Percentiles rank a stretch among this genome's conserved stretches.
Conservation (phyloP, 1,140 invertebrate species). For the Listronotus oregonensis region DNA sequence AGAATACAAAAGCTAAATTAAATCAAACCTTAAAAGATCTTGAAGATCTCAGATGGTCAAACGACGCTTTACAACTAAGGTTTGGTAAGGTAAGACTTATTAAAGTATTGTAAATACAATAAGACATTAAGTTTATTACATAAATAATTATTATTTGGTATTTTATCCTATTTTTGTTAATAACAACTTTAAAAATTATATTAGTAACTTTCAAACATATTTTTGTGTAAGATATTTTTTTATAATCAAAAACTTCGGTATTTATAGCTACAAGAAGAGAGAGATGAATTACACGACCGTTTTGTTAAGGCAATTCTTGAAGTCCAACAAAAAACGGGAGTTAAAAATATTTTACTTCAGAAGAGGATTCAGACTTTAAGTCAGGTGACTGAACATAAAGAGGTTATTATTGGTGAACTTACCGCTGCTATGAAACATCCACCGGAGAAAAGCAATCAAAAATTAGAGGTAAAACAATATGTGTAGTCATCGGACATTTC, state of each 20-base stretch:
- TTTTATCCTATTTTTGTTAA: too few species aligned
- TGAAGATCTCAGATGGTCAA: conserved; percentile 76
- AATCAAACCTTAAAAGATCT: conserved; percentile 68
- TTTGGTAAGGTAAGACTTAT: conserved; percentile 70
- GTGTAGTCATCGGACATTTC: too few species aligned
- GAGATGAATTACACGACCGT: conserved; percentile 76
- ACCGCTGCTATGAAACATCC: conserved; percentile 59
- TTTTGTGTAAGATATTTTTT: too few species aligned
- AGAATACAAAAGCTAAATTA: conserved; percentile 69
- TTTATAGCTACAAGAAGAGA: conserved; percentile 68
- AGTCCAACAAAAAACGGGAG: conserved; percentile 79
- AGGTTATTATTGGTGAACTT: conserved; percentile 69
- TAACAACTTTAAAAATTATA: too few species aligned
- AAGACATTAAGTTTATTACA: too few species aligned
- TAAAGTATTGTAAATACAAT: too few species aligned
- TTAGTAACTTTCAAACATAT: too few species aligned
- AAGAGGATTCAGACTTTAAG: conserved; percentile 72
- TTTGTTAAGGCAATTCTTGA: conserved; percentile 83
- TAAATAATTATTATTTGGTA: too few species aligned
- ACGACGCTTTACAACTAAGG: conserved; percentile 75
- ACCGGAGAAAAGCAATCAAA: conserved; percentile 59
- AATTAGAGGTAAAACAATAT: conserved; percentile 63
- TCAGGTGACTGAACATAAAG: conserved; percentile 71
- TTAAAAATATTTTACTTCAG: conserved; percentile 76
- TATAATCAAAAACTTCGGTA: too few species aligned